phyloP scores from a whole-genome alignment of 2,888 invertebrate species.

The Sicus ferrugineus region DNA sequence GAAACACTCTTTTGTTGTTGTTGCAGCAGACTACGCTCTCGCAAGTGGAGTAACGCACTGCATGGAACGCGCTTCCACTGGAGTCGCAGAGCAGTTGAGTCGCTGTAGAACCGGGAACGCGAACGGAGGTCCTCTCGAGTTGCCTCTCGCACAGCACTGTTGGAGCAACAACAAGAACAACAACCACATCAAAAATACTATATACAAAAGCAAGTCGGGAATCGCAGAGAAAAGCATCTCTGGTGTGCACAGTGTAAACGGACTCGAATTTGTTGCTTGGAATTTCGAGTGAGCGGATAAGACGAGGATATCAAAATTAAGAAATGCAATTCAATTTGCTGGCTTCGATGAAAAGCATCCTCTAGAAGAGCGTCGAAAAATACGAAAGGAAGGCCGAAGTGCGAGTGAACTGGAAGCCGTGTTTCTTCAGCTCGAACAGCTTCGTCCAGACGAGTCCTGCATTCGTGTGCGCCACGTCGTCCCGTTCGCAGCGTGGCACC shows the following conservation, averaged over 20 bases:
- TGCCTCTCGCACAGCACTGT: slow-evolving; percentile 22
- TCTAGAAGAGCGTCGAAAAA: slow-evolving; percentile 1
- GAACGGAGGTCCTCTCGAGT: slow-evolving; percentile 46
- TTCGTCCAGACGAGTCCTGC: slow-evolving; percentile 4
- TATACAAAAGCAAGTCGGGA: slow-evolving; percentile 11
- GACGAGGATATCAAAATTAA: not conserved
- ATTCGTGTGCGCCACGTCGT: not conserved
- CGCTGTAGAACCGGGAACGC: slow-evolving; percentile 51
- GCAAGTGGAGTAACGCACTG: slow-evolving; percentile 23
- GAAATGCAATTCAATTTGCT: not conserved
- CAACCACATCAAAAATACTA: slow-evolving; percentile 22
- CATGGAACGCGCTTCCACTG: slow-evolving; percentile 32
- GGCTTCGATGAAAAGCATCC: not conserved
- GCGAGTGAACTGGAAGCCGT: slow-evolving; percentile 2
- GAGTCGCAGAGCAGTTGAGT: slow-evolving; percentile 45
- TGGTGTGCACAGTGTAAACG: not conserved
- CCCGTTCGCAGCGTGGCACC: no score
- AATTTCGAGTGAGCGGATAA: not conserved
- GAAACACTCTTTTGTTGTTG: not conserved
- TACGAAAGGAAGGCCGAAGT: not conserved
- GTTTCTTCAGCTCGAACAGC: not conserved
- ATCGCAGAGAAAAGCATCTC: not conserved
- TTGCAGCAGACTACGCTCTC: slow-evolving; percentile 35
- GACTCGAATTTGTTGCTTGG: slow-evolving; percentile 30
- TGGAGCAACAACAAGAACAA: no score